phyloP scores from a whole-genome alignment of 2,113 vertebrate genomes.

The Myanophis thanlyinensis region DNA sequence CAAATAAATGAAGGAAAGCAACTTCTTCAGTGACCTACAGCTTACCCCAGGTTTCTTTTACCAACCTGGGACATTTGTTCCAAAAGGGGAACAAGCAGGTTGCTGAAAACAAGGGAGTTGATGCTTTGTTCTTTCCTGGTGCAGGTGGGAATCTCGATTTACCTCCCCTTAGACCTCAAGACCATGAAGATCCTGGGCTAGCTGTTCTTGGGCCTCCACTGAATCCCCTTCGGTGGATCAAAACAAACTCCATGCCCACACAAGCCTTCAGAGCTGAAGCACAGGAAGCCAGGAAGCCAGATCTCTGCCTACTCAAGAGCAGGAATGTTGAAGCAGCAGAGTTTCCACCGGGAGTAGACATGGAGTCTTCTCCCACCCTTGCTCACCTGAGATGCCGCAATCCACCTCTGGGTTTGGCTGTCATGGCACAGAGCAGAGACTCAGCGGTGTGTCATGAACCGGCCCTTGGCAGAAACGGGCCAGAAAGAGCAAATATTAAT shows the following conservation, averaged over 20 bases:
- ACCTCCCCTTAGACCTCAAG: background rate
- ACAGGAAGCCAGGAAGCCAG: background rate
- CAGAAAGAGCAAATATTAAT: background rate
- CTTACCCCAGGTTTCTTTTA: background rate
- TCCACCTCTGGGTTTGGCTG: background rate
- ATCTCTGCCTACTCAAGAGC: background rate
- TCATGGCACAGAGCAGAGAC: background rate
- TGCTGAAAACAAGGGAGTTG: background rate
- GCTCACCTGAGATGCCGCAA: background rate
- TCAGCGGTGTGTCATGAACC: background rate
- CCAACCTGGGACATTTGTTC: background rate
- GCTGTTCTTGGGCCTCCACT: background rate
- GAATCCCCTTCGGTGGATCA: background rate
- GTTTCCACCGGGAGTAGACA: background rate
- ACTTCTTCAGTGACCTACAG: background rate
- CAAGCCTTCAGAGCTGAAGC: background rate
- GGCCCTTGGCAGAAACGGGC: background rate
- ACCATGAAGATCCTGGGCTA: background rate
- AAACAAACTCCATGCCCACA: background rate
- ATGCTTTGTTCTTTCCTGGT: background rate
- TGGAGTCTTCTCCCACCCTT: background rate
- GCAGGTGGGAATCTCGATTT: background rate
- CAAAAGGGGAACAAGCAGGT: background rate
- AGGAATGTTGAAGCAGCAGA: background rate
- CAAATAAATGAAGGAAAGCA: background rate